Base-by-base conservation (phyloP, 1,140 invertebrate species). In the Kradibia gibbosae region DNA sequence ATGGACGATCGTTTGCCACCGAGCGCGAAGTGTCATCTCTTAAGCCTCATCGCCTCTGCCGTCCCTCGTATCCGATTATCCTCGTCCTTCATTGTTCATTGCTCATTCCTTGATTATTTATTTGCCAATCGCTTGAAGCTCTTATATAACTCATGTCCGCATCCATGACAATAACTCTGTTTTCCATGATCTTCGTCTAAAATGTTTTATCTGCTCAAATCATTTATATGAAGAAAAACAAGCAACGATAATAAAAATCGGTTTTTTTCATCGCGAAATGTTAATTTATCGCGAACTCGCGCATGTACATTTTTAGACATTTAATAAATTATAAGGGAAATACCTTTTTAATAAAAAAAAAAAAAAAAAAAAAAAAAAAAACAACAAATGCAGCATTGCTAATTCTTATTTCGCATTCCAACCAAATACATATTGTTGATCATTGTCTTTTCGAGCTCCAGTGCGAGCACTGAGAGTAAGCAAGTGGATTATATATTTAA, bases 241-340 rank as follows among this genome's bases (percentile, higher is more conserved):
- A 87, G n/a, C n/a, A n/a, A 84, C 85, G 81, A 65, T 78, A 81
- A 84, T 83, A 75, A 86, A 84, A 81, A 82, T 83, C 80, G 81
- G 83, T 85, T 81, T 84, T 83, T 77, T 84, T 25, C 76, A 70
- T 74, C n/a, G n/a, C n/a, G n/a, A n/a, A 45, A 55, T 67, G 60
- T 31, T 36, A 25, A 76, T 15, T 8, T 7, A 81, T 76, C 73
- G 80, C 55, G 67, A 78, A 76, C 34, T 48, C 82, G 82, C 83
- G 77, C 80, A 86, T 86, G 85, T 87, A 86, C 85, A 87, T 88
- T 87, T 87, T 86, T 87, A 87, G 84, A 86, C 85, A 86, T 72
- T 55, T 86, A 88, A 88, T 88, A 88, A 88, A 88, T 87, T 85
- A 84, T 87, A 87, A 88, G 86, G n/a, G 84, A 85, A 75, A 82